Conservation (phyloP, 2,797 vertebrate species). For the Anableps anableps region DNA sequence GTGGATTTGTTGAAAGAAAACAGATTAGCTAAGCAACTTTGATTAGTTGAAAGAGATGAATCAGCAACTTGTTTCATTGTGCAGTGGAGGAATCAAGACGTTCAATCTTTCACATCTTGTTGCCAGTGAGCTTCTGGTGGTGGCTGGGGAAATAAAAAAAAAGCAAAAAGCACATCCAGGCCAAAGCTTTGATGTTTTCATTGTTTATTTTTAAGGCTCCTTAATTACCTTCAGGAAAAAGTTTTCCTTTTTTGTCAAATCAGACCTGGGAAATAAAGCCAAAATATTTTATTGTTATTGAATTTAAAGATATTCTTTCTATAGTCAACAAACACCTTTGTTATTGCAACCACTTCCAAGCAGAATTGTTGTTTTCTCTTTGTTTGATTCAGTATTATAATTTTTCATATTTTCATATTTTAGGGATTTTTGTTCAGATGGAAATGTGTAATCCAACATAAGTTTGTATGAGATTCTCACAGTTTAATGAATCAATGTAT, state of each 20-base stretch:
- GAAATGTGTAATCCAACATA: not conserved
- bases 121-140: slow-evolving; percentile 59
- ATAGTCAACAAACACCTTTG: not conserved
- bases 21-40: slow-evolving; percentile 79
- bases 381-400: not conserved
- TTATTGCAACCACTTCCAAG: not conserved
- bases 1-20: slow-evolving; percentile 80
- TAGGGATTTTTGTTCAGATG: not conserved
- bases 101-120: slow-evolving; percentile 56
- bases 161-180: slow-evolving; percentile 30
- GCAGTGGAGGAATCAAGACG: slow-evolving; percentile 70
- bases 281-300: slow-evolving; percentile 13
- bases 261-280: slow-evolving; percentile 3
- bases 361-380: not conserved
- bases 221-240: slow-evolving; percentile 8
- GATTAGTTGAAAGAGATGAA: slow-evolving; percentile 79
- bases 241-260: not conserved
- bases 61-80: slow-evolving; percentile 73
- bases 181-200: slow-evolving; percentile 27
- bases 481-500: not conserved
- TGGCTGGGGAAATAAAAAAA: slow-evolving; percentile 25
- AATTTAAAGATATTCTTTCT: not conserved
- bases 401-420: not conserved
- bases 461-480: not conserved
- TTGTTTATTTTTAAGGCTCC: slow-evolving; percentile 28